Conservation (phyloP, 1,140 invertebrate species). For the Drosophila kanapiae region DNA sequence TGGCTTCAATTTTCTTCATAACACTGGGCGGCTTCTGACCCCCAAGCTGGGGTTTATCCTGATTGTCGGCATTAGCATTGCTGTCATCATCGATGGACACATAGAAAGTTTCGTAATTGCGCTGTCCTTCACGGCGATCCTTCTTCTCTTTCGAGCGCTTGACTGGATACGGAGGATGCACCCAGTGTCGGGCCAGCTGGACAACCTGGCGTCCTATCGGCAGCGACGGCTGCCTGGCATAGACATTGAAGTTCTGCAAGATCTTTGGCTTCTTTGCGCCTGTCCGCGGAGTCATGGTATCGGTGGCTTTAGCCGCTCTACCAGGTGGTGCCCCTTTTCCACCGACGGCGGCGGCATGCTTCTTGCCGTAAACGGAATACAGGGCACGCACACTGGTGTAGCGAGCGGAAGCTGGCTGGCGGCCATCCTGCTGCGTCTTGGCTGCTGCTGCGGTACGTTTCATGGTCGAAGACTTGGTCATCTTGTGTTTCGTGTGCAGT, state of each 20-base stretch:
- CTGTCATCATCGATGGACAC: background rate
- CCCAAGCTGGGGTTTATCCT: background rate
- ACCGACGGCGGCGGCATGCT: background rate
- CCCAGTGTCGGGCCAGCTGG: background rate
- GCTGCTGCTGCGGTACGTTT: no score
- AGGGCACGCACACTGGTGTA: background rate
- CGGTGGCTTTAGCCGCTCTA: no score
- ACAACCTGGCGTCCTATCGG: background rate
- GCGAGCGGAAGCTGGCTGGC: background rate
- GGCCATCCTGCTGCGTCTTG: background rate
- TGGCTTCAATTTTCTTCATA: background rate
- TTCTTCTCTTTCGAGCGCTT: background rate
- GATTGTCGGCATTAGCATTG: background rate
- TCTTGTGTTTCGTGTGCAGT: slow-evolving; percentile 4
- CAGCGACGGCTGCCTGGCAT: background rate
- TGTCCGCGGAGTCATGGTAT: background rate
- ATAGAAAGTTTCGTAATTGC: slow-evolving; percentile 2
- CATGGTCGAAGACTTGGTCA: background rate
- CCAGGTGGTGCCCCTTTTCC: background rate
- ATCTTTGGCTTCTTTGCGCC: background rate
- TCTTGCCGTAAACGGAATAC: background rate
- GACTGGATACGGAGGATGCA: background rate
- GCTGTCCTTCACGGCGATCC: background rate
- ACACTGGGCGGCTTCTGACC: no score
- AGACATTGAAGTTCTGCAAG: background rate